Percentiles rank a stretch among this genome's conserved stretches.
Conservation (phyloP, 2,797 vertebrate genomes). For the Salmo trutta region DNA sequence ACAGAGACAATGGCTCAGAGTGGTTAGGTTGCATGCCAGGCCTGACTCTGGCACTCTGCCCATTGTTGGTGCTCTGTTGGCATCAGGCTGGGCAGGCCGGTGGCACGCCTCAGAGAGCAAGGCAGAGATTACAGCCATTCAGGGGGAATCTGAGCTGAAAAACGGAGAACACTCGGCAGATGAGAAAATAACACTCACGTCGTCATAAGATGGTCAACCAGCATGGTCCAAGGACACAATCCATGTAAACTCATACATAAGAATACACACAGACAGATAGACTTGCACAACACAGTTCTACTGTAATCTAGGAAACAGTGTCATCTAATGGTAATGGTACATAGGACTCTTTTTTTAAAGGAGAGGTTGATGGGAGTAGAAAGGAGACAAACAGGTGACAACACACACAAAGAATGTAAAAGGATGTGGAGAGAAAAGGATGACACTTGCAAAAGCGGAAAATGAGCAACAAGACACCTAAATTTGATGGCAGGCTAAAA, state of each 20-base stretch:
- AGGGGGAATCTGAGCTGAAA: slow-evolving; percentile 27
- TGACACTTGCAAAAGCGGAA: slow-evolving; percentile 5
- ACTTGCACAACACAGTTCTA: not conserved
- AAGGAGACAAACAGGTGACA: not conserved
- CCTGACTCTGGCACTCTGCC: not conserved
- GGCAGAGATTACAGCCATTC: slow-evolving; percentile 40
- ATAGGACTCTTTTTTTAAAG: not conserved
- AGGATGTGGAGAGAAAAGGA: not conserved
- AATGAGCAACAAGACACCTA: slow-evolving; percentile 41
- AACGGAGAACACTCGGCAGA: slow-evolving; percentile 8
- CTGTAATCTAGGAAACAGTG: slow-evolving; percentile 1
- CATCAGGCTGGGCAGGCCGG: slow-evolving; percentile 9
- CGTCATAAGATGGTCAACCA: slow-evolving; percentile 6
- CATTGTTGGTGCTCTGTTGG: not conserved
- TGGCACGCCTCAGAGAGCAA: not conserved
- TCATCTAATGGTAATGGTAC: not conserved
- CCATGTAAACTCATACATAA: not conserved
- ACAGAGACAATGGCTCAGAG: slow-evolving; percentile 4
- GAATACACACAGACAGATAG: not conserved
- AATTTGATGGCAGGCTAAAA: slow-evolving; percentile 44
- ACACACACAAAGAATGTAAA: not conserved
- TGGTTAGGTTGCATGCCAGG: not conserved
- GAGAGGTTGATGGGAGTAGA: not conserved
- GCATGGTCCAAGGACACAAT: slow-evolving; percentile 8
- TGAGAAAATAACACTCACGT: slow-evolving; percentile 2